Evolutionary conservation across 2,888 invertebrate genomes (phyloP), one percentile per base, ranked within the genome.

Genomic region (Phrixothrix hirtus): DNA sequence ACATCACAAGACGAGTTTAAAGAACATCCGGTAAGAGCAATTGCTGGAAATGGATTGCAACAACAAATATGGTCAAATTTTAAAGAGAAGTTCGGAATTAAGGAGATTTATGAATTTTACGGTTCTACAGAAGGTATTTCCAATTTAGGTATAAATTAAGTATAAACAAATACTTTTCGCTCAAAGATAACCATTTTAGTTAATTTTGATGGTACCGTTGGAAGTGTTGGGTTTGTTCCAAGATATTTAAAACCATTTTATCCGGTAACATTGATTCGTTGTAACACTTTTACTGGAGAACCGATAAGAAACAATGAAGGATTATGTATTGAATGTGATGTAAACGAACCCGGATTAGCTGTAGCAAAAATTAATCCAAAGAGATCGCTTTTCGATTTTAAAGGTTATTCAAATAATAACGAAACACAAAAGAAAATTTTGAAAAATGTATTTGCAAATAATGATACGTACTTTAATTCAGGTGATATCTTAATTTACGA

Each of bases 121-220:
- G 98, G 96, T 11, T 92, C 96, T 1, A 98, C 98, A 0, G 98
- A 98, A 78, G 96, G 97, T 68, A 97, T 96, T 76, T 91, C 95
- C 2, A 96, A 21, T n/a, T 30, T 47, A 26, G 14, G 37, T 37
- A 46, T 3, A 11, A 9, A 17, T 30, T 5, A 12, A n/a, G n/a
- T n/a, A n/a, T n/a, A n/a, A n/a, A 10, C 1, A 17, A 37, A 21
- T 31, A 12, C 1, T 13, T 32, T 27, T 27, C 10, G 11, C 12
- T 11, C 14, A n/a, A 37, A 42, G 26, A 44, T 55, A 25, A 9
- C n/a, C 11, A 2, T 82, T 81, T 16, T 78, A 95, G 94, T 93
- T 25, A 97, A 97, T 75, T 87, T 90, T 64, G 90, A 92, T 75
- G 92, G 90, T 74, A 89, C 84, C 45, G 79, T 91, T 27, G 97